Percentiles rank a stretch among this genome's conserved stretches.
These are phyloP conservation scores for Zeus faber DNA, from an alignment of 2,113 vertebrate species.

Conservation along the genomic window DNA sequence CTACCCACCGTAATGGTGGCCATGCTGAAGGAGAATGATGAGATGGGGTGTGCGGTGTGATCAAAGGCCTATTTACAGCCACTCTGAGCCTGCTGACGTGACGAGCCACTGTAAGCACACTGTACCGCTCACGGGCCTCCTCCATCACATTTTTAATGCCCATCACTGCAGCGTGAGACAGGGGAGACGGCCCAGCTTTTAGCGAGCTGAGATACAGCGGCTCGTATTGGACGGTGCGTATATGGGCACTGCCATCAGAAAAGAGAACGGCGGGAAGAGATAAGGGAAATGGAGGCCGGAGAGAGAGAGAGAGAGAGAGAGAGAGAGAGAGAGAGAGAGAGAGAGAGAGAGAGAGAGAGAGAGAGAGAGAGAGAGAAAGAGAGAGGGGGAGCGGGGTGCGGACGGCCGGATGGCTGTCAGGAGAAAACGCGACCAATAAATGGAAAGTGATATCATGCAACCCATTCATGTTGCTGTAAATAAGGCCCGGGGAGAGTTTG, in stretches of 20 bases:
- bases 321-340: background rate
- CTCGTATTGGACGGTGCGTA: conserved; percentile 46
- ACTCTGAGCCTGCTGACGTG: conserved; percentile 60
- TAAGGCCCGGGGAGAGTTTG: conserved; percentile 20
- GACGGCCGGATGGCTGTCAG: conserved; percentile 41
- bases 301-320: background rate
- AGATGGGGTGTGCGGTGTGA: conserved; percentile 61
- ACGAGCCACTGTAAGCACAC: conserved; percentile 64
- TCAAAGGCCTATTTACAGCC: conserved; percentile 71
- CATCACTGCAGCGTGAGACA: conserved; percentile 65
- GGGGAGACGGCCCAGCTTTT: conserved; percentile 69
- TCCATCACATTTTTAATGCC: conserved; percentile 73
- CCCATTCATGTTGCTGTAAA: conserved; percentile 40
- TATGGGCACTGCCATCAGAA: conserved; percentile 64
- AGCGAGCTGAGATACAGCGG: conserved; percentile 61
- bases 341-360: background rate
- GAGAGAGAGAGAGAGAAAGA: conserved; percentile 29
- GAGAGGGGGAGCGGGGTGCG: conserved; percentile 8
- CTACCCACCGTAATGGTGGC: conserved; percentile 56
- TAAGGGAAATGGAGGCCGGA: conserved; percentile 61
- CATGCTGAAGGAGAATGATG: conserved; percentile 63
- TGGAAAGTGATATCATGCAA: conserved; percentile 59
- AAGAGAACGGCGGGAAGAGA: conserved; percentile 61
- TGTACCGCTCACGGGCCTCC: conserved; percentile 48
- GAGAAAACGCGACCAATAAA: conserved; percentile 57